phyloP scores from a whole-genome alignment of 2,113 vertebrate genomes.

The Marcusenius ussheri region DNA sequence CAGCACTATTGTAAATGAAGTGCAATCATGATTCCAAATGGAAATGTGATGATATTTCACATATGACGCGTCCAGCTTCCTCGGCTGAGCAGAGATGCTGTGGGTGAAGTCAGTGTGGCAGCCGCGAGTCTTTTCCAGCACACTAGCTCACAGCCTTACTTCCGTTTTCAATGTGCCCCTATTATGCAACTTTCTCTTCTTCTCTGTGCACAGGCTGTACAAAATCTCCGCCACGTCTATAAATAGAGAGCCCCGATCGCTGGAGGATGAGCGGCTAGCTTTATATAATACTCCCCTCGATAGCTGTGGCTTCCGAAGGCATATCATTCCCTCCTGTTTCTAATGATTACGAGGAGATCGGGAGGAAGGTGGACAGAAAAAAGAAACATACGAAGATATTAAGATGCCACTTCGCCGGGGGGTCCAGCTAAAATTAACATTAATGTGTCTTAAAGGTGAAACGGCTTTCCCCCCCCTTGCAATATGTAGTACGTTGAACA shows the following conservation, averaged over 20 bases:
- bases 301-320: background rate
- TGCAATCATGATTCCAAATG: background rate
- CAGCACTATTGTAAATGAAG: background rate
- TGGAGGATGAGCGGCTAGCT: slow-evolving; percentile 32
- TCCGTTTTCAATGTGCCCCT: background rate
- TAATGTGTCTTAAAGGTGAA: background rate
- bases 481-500: background rate
- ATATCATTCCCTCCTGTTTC: slow-evolving; percentile 9
- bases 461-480: background rate
- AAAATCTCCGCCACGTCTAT: slow-evolving; percentile 40
- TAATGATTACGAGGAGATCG: slow-evolving; percentile 8
- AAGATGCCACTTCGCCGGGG: background rate
- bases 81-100: background rate
- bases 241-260: slow-evolving; percentile 36
- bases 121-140: background rate
- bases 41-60: background rate
- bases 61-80: background rate
- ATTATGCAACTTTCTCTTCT: slow-evolving; percentile 22
- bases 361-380: background rate
- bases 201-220: slow-evolving; percentile 36
- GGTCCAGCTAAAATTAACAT: background rate
- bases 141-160: background rate
- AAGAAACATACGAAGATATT: background rate
- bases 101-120: background rate
- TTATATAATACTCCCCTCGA: slow-evolving; percentile 35